Percentiles rank a stretch among this genome's conserved stretches.
phyloP scores from a whole-genome alignment of 1,140 invertebrate genomes.

The Penaeus vannamei region DNA sequence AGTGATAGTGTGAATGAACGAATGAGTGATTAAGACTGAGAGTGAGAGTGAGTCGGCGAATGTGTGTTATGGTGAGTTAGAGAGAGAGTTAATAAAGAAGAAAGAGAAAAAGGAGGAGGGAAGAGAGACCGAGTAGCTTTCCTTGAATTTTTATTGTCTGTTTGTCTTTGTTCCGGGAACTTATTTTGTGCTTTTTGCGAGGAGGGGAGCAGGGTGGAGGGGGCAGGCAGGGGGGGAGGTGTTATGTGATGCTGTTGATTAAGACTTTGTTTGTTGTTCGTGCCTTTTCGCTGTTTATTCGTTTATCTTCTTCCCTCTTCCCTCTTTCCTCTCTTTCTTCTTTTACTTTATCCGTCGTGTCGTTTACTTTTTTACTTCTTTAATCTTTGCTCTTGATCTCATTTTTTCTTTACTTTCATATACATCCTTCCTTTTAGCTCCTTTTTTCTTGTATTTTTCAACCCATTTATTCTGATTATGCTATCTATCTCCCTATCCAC shows the following conservation, averaged over 20 bases:
- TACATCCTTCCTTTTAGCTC: too few species aligned
- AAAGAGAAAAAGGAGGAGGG: constrained; percentile 4
- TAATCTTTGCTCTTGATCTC: too few species aligned
- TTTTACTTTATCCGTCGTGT: too few species aligned
- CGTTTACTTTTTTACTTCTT: too few species aligned
- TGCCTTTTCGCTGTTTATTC: neutral
- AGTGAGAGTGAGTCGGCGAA: neutral
- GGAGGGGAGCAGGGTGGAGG: neutral
- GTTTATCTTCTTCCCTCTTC: neutral
- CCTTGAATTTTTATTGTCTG: neutral
- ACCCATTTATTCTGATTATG: too few species aligned
- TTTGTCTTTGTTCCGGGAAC: neutral
- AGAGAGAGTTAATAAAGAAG: neutral
- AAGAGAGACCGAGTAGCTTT: neutral
- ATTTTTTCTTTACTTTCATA: too few species aligned
- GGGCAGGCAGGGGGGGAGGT: neutral
- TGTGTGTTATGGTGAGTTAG: neutral
- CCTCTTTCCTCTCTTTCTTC: neutral
- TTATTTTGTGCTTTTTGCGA: neutral
- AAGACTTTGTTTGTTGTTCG: neutral
- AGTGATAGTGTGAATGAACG: too few species aligned
- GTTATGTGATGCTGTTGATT: neutral
- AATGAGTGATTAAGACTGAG: too few species aligned
- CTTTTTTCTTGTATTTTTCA: too few species aligned
- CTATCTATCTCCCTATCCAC: too few species aligned